phyloP scores from a whole-genome alignment of 2,888 invertebrate species.

The Frankliniella intonsa region DNA sequence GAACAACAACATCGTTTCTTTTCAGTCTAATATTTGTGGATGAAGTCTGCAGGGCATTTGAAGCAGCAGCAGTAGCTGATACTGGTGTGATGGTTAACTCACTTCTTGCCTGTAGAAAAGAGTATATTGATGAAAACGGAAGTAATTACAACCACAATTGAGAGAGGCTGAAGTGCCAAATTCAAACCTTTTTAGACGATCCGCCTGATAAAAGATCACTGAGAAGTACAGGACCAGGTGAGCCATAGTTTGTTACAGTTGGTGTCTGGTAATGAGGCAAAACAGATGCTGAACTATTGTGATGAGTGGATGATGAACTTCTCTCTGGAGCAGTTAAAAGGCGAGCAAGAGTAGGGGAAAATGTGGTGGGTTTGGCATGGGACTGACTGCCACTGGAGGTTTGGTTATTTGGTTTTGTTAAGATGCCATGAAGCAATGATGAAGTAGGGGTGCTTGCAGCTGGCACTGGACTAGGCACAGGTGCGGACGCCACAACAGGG shows the following conservation, averaged over 20 bases:
- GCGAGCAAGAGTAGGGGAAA: slow-evolving; percentile 75
- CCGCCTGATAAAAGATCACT: slow-evolving; percentile 48
- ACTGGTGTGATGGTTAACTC: slow-evolving; percentile 59
- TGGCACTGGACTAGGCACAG: not conserved
- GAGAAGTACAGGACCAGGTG: slow-evolving; percentile 43
- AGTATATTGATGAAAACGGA: slow-evolving; percentile 33
- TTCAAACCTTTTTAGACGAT: slow-evolving; percentile 47
- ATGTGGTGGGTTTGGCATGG: slow-evolving; percentile 53
- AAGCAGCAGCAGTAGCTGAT: slow-evolving; percentile 36
- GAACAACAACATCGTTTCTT: slow-evolving; percentile 38
- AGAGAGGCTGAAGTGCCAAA: not conserved
- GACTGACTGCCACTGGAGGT: slow-evolving; percentile 4
- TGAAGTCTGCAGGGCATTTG: slow-evolving; percentile 33
- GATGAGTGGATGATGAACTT: slow-evolving; percentile 25
- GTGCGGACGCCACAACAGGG: slow-evolving; percentile 54
- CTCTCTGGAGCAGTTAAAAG: slow-evolving; percentile 64
- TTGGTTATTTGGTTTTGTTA: slow-evolving; percentile 54
- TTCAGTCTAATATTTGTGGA: not conserved
- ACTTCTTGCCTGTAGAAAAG: slow-evolving; percentile 51
- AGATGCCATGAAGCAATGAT: slow-evolving; percentile 69
- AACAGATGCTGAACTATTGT: not conserved
- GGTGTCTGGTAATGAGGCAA: slow-evolving; percentile 41
- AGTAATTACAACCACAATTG: not conserved
- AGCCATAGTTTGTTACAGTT: not conserved
- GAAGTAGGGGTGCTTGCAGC: slow-evolving; percentile 41